Evolutionary conservation across 2,113 vertebrate species (phyloP).

Genomic region (Speoplatyrhinus poulsoni): DNA sequence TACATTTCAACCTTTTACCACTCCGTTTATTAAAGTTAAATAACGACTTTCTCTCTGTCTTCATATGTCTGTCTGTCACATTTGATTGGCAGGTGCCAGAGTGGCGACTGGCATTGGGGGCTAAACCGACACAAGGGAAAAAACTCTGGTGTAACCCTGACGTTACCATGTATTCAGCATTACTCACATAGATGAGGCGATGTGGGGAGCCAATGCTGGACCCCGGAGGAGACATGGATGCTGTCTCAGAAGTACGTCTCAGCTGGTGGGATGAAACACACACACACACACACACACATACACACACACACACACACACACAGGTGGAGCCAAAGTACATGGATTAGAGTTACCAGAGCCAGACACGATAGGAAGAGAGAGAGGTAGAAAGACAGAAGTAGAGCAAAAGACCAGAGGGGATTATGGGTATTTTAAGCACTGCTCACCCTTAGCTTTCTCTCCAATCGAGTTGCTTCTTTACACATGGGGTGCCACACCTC

Average conservation of each 20-base stretch:
- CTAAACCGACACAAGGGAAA: neutral
- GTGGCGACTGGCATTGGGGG: conserved; percentile 8
- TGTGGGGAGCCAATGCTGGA: conserved; percentile 94
- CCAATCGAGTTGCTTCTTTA: conserved; percentile 90
- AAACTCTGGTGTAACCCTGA: conserved; percentile 9
- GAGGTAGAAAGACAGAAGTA: conserved; percentile 17
- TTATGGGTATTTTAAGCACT: conserved; percentile 31
- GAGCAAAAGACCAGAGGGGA: neutral
- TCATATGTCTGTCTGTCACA: conserved; percentile 5
- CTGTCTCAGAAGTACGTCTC: conserved; percentile 88
- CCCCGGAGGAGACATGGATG: conserved; percentile 89
- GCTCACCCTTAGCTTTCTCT: conserved; percentile 94
- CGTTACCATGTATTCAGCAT: neutral
- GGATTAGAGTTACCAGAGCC: neutral
- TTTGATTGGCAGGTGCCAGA: conserved; percentile 35
- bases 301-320: conserved; percentile 23
- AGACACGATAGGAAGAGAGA: conserved; percentile 6
- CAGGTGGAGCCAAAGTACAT: conserved; percentile 12
- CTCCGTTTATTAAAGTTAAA: neutral
- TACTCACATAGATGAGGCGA: conserved; percentile 81
- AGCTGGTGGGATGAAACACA: conserved; percentile 77
- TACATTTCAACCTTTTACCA: neutral
- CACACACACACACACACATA: conserved; percentile 21
- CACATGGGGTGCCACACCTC: conserved; percentile 97
- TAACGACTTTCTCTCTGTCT: neutral